Evolutionary conservation across 1,140 invertebrate species (phyloP).

Genomic region (Triops cancriformis): DNA sequence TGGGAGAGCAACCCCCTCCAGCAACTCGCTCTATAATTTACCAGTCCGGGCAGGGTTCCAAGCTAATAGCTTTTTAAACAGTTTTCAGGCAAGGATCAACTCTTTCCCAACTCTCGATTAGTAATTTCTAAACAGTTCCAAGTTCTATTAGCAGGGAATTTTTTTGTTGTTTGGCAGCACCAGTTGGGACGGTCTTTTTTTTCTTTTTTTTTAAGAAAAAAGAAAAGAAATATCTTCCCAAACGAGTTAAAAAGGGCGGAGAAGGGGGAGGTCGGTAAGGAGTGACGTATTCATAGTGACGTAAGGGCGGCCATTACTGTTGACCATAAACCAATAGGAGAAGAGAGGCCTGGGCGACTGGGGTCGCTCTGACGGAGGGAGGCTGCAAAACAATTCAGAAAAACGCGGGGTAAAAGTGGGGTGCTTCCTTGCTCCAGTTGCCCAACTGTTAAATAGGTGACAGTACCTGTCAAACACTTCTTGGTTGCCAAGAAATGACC

Average conservation of each 20-base stretch:
- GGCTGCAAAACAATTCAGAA: background rate
- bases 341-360: background rate
- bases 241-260: background rate
- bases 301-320: conserved; percentile 1
- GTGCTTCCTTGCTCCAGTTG: background rate
- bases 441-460: conserved; percentile 6
- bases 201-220: background rate
- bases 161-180: conserved; percentile 6
- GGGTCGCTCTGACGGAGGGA: too few relatives aligned
- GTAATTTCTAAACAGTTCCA: conserved; percentile 1
- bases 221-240: background rate
- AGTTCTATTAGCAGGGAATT: background rate
- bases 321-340: background rate
- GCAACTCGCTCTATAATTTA: background rate
- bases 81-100: background rate
- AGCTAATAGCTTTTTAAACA: background rate
- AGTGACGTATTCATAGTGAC: conserved; percentile 3
- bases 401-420: conserved; percentile 3
- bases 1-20: background rate
- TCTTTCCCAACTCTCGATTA: background rate
- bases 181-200: background rate
- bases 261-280: background rate
- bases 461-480: conserved; percentile 13
- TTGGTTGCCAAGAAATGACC: background rate
- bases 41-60: background rate